Conservation (phyloP, 2,113 vertebrate species). For the Dipodomys merriami region DNA sequence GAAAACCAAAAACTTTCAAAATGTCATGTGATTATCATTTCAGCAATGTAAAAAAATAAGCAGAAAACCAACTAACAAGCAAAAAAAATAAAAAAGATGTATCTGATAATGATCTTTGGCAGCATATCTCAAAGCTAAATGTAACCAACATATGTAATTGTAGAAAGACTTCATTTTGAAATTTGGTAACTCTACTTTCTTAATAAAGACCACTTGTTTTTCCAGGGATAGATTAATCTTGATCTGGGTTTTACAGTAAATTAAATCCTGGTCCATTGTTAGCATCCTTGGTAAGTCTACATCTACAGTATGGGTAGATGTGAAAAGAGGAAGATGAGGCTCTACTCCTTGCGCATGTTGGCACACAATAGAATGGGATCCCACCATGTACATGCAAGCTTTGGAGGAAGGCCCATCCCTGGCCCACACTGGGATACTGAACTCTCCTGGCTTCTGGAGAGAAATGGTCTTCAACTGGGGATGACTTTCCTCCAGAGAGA, state of each 20-base stretch:
- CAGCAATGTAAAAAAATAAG: slow-evolving; percentile 47
- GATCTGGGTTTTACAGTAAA: slow-evolving; percentile 44
- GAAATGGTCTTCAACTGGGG: neutral
- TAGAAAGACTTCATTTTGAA: slow-evolving; percentile 50
- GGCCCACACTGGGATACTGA: neutral
- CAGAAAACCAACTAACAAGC: slow-evolving; percentile 56
- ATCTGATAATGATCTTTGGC: slow-evolving; percentile 59
- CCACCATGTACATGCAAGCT: neutral
- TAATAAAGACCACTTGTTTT: slow-evolving; percentile 60
- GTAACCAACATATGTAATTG: neutral
- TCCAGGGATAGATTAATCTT: slow-evolving; percentile 33
- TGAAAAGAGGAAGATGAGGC: neutral
- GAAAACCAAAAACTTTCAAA: slow-evolving; percentile 63
- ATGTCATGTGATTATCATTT: slow-evolving; percentile 44
- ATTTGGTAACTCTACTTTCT: slow-evolving; percentile 33
- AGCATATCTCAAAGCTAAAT: slow-evolving; percentile 29
- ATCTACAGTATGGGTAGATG: neutral
- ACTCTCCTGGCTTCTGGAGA: neutral
- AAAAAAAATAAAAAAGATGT: neutral
- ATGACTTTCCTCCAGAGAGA: neutral
- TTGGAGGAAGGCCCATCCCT: neutral
- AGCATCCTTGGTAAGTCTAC: neutral
- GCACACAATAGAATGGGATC: too few species aligned
- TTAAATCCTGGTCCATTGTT: neutral
- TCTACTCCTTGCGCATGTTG: neutral